Evolutionary conservation across 1,140 invertebrate species (phyloP).

Genomic region (Monomorium pharaonis): DNA sequence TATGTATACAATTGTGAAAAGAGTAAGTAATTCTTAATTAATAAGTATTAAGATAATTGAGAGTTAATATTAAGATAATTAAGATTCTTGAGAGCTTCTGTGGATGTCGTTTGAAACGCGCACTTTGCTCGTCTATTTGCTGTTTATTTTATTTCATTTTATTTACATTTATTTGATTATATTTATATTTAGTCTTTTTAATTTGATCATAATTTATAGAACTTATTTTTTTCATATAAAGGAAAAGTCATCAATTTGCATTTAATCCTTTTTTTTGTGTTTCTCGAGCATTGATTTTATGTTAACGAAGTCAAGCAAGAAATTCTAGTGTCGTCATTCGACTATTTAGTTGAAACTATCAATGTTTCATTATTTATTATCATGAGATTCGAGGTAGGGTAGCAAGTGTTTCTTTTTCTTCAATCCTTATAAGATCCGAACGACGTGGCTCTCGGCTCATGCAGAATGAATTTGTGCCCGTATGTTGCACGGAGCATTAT

Average conservation of each 20-base stretch:
- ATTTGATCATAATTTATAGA: not conserved
- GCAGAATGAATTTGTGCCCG: constrained; percentile 47
- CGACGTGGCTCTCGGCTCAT: not conserved
- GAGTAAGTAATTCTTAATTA: too few species aligned
- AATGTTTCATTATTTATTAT: constrained; percentile 53
- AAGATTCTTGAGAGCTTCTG: too few species aligned
- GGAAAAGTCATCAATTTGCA: not conserved
- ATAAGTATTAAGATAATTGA: too few species aligned
- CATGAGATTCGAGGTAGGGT: constrained; percentile 31
- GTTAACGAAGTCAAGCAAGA: constrained; percentile 5
- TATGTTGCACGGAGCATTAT: constrained; percentile 30
- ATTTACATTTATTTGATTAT: not conserved
- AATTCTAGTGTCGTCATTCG: not conserved
- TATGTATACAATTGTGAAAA: too few species aligned
- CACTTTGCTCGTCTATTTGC: too few species aligned
- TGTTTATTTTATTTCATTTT: too few species aligned
- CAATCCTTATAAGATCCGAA: constrained; percentile 60
- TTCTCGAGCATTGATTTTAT: not conserved
- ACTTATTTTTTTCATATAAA: not conserved
- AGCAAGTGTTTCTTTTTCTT: constrained; percentile 38
- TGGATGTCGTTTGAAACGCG: too few species aligned
- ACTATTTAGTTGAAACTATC: not conserved
- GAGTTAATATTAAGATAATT: too few species aligned
- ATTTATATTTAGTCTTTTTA: not conserved
- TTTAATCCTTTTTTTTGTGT: not conserved